phyloP scores from a whole-genome alignment of 2,113 vertebrate genomes.

The Steatornis caripensis region DNA sequence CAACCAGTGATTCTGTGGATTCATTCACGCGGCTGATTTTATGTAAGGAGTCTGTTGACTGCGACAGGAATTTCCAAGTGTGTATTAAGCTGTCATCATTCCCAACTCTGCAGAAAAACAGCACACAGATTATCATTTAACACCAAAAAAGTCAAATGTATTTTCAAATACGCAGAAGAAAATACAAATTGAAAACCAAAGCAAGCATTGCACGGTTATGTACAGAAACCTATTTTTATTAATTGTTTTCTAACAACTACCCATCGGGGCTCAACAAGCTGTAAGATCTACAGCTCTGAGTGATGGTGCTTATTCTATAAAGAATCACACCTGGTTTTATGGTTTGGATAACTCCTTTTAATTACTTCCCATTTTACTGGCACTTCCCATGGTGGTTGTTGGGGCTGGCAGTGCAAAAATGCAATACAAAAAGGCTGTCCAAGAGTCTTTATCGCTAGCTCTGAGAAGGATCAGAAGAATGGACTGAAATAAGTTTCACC shows the following conservation, averaged over 20 bases:
- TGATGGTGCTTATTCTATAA: neutral
- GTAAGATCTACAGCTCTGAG: neutral
- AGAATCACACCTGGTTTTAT: neutral
- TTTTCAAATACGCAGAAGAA: neutral
- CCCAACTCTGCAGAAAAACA: slow-evolving; percentile 77
- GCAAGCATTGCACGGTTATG: fast-evolving
- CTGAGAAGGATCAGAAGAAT: neutral
- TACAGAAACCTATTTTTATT: neutral
- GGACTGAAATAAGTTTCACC: neutral
- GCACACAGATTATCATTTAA: neutral
- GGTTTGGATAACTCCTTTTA: neutral
- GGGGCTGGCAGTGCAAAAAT: neutral
- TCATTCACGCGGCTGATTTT: slow-evolving; percentile 91
- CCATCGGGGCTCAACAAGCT: neutral
- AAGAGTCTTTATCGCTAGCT: neutral
- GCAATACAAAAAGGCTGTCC: neutral
- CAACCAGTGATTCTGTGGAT: slow-evolving; percentile 90
- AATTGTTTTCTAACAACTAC: neutral
- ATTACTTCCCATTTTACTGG: neutral
- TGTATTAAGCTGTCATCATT: slow-evolving; percentile 87
- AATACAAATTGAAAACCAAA: neutral
- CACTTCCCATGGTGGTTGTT: neutral
- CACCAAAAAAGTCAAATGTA: neutral
- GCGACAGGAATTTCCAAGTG: slow-evolving; percentile 87
- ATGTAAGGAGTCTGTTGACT: slow-evolving; percentile 94